Evolutionary conservation across 2,888 invertebrate genomes (phyloP), one percentile per base, ranked within the genome.

Genomic region (Chamaedrilus cognettii): DNA sequence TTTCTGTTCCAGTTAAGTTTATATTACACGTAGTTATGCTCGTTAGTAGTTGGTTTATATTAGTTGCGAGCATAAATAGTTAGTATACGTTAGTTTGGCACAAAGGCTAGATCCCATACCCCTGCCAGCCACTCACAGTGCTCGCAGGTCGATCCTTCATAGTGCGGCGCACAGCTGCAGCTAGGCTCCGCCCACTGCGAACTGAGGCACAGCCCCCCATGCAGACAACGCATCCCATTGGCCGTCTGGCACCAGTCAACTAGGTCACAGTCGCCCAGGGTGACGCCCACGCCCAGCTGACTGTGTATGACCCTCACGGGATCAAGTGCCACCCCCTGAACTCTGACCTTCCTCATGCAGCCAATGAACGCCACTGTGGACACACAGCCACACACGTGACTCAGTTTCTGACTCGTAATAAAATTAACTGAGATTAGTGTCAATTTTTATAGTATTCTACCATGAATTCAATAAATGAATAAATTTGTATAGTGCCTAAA

Each of bases 81-180:
- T n/a, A n/a, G n/a, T n/a, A n/a, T n/a, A n/a, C n/a, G n/a, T n/a
- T n/a, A n/a, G n/a, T n/a, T n/a, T n/a, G n/a, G n/a, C n/a, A n/a
- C n/a, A n/a, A n/a, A n/a, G n/a, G n/a, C n/a, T n/a, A n/a, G n/a
- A n/a, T n/a, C n/a, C n/a, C n/a, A n/a, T n/a, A n/a, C n/a, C n/a
- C n/a, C n/a, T n/a, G n/a, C n/a, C n/a, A n/a, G n/a, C n/a, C 42
- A 11, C 83, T 85, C 79, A 88, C 88, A 86, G 77, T 96, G 96
- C 81, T 96, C 96, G 77, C 96, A 96, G 79, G 94, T 94, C 79
- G 92, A 92, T 11, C 96, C 96, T 57, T 91, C 91, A 79, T 96
- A 96, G 0, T 94, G 94, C 3, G 94, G 91, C 55, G 90, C 89
- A 83, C 96, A 96, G 78, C 96, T 93, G 80, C 96, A 96, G 34